Evolutionary conservation across 2,888 invertebrate genomes (phyloP).

Genomic region (Sphecodes monilicornis): DNA sequence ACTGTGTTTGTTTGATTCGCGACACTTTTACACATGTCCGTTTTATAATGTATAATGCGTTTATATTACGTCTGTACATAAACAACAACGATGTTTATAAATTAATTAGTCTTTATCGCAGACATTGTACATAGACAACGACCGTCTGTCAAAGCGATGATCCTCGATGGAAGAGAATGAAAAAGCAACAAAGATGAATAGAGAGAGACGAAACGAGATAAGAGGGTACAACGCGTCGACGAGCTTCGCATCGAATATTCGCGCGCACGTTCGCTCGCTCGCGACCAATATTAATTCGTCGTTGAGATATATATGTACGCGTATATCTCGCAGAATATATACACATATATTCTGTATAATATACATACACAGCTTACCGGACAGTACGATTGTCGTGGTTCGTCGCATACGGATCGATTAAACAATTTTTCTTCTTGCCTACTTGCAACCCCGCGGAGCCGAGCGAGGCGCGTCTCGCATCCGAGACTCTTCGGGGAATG

Average conservation of each 20-base stretch:
- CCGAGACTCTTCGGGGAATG: neutral
- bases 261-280: conserved; percentile 42
- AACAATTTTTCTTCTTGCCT: conserved; percentile 14
- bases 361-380: conserved; percentile 43
- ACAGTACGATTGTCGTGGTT: conserved; percentile 48
- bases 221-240: conserved; percentile 23
- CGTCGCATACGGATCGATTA: conserved; percentile 35
- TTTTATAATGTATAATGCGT: conserved; percentile 68
- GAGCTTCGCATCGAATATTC: conserved; percentile 25
- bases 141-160: conserved; percentile 48
- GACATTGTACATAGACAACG: conserved; percentile 64
- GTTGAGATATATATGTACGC: conserved; percentile 25
- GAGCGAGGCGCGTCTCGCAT: conserved; percentile 15
- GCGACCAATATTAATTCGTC: conserved; percentile 39
- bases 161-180: conserved; percentile 10
- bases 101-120: conserved; percentile 67
- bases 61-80: conserved; percentile 69
- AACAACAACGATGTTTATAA: conserved; percentile 68
- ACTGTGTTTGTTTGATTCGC: conserved; percentile 61
- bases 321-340: neutral
- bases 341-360: conserved; percentile 4
- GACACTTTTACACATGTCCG: conserved; percentile 68
- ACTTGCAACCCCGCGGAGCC: neutral
- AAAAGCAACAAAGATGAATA: neutral
- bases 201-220: neutral